Base-by-base conservation (phyloP, 2,797 vertebrate genomes). In the Poecilia wingei region DNA sequence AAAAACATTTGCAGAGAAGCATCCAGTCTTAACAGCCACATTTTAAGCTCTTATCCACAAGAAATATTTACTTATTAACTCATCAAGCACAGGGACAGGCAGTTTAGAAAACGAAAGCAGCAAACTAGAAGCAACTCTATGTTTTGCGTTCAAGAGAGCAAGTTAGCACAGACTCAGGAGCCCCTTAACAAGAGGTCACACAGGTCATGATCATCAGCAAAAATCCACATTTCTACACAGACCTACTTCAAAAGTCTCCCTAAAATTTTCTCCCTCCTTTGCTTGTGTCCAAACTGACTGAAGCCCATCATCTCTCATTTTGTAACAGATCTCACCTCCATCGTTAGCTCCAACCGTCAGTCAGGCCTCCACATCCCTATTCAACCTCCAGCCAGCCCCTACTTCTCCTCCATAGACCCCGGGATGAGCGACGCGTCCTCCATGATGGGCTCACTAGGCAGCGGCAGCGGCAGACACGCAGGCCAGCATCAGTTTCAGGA, bases 401-500 rank as follows among this genome's bases (percentile, higher is more conserved):
- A 98, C 97, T 99, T 98, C 95, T 95, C 98, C 39, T 97, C 98
- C 94, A 95, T 99, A 96, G 98, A 99, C 61, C 96, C 97, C 87
- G 95, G 94, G 93, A 97, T 99, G 94, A 97, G 95, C 90, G 97
- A 99, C 94, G 95, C 96, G 81, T 96, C 98, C 85, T 95, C 97
- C 93, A 95, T 99, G 94, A 97, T 99, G 96, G 97, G 95, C 88
- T 96, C 97, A 85, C 96, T 99, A 96, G 97, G 96, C 95, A 96
- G 95, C 95, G 95, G 96, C 89, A 96, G 95, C 95, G 95, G 96
- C 91, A 97, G 98, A 91, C 97, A 95, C 88, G 96, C 98, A 96
- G 97, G 97, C 90, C 98, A 98, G 95, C 98, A 99, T 96, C 98
- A 98, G 93, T 99, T 99, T 96, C 98, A 99, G 95, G 98, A 99